phyloP scores from a whole-genome alignment of 2,888 invertebrate genomes.

The Dasypogon diadema region DNA sequence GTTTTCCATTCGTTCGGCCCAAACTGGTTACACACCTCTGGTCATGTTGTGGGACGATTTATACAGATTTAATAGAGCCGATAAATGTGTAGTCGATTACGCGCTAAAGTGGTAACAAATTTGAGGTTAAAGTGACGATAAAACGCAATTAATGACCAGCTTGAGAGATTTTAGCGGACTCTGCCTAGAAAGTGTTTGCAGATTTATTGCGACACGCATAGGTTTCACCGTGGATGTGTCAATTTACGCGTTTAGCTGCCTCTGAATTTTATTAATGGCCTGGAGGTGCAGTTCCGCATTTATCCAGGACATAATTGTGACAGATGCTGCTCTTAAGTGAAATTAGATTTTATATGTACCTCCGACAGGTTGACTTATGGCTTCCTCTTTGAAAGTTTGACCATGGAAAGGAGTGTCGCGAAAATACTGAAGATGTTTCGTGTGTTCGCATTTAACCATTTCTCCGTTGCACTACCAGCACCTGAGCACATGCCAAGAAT shows the following conservation, averaged over 20 bases:
- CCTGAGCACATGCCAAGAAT: too few relatives aligned
- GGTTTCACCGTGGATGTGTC: slow-evolving; percentile 32
- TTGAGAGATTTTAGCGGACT: neutral
- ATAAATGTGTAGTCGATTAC: slow-evolving; percentile 28
- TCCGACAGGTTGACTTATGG: too few relatives aligned
- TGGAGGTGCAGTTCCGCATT: slow-evolving; percentile 23
- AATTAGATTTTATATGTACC: slow-evolving; percentile 8
- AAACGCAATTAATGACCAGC: slow-evolving; percentile 40
- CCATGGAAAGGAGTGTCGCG: too few relatives aligned
- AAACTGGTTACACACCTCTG: slow-evolving; percentile 7
- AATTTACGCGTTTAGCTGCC: slow-evolving; percentile 33
- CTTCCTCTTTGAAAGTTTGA: too few relatives aligned
- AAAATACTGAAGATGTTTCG: too few relatives aligned
- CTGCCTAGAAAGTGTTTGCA: slow-evolving; percentile 34
- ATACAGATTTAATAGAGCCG: slow-evolving; percentile 31
- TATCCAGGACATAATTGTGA: slow-evolving; percentile 34
- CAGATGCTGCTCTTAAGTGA: slow-evolving; percentile 15
- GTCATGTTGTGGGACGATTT: neutral
- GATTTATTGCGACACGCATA: slow-evolving; percentile 32
- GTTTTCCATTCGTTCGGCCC: neutral
- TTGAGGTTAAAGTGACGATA: slow-evolving; percentile 43
- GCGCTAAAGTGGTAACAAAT: slow-evolving; percentile 39
- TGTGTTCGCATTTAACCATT: too few relatives aligned
- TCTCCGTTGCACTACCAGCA: too few relatives aligned
- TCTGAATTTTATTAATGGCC: slow-evolving; percentile 26